phyloP scores from a whole-genome alignment of 2,113 vertebrate species.

The Phasianus colchicus region DNA sequence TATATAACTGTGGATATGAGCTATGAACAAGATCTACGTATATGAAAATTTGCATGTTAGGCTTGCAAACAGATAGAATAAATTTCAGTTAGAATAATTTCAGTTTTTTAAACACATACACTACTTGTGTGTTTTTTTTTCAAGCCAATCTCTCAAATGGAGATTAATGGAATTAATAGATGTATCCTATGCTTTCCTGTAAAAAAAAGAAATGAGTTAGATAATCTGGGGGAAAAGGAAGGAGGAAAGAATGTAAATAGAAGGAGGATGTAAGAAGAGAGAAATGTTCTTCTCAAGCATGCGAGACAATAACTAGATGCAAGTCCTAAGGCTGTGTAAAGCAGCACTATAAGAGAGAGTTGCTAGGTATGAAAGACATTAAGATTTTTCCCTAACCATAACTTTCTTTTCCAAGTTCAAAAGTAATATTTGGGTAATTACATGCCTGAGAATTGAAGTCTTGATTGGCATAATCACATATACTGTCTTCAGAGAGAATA shows the following conservation, averaged over 20 bases:
- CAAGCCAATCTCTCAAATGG: not conserved
- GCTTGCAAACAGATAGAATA: not conserved
- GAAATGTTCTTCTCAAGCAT: not conserved
- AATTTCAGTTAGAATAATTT: not conserved
- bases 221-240: not conserved
- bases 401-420: not conserved
- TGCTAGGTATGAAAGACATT: not conserved
- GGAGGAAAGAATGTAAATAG: not conserved
- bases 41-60: not conserved
- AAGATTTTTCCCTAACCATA: not conserved
- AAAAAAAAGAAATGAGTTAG: not conserved
- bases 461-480: not conserved
- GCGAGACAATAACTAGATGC: not conserved
- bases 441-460: not conserved
- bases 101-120: not conserved
- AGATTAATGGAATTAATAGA: not conserved
- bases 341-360: not conserved
- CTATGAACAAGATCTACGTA: not conserved
- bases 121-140: no score
- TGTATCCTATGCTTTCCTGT: not conserved
- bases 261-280: not conserved
- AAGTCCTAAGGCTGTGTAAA: not conserved
- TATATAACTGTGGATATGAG: not conserved
- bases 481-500: not conserved
- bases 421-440: not conserved